A percentile compares a stretch with the other conserved stretches of the same genome.
phyloP scores from a whole-genome alignment of 2,888 invertebrate genomes.

The Aspidiotus destructor region DNA sequence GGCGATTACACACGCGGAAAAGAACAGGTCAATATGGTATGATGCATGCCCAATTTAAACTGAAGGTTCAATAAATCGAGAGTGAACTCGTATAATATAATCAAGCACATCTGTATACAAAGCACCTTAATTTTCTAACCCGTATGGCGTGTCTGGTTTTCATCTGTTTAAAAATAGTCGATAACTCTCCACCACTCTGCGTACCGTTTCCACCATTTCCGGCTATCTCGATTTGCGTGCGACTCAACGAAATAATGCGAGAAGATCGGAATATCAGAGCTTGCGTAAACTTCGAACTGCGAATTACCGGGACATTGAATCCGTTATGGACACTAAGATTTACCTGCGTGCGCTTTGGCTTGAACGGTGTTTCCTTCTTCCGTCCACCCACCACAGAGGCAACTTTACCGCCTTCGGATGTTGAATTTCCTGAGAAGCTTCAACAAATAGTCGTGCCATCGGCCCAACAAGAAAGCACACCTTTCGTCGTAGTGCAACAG shows the following conservation, averaged over 20 bases:
- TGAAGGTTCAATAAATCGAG: background rate
- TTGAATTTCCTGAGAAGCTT: too few relatives aligned
- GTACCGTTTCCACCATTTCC: constrained; percentile 24
- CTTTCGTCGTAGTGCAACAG: too few relatives aligned
- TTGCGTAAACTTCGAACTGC: constrained; percentile 27
- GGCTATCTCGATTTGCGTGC: constrained; percentile 21
- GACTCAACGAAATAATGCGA: constrained; percentile 13
- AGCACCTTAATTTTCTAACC: too few relatives aligned
- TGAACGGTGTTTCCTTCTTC: constrained; percentile 14
- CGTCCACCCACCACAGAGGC: constrained; percentile 1
- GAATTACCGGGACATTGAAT: constrained; percentile 17
- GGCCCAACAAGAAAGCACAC: too few relatives aligned
- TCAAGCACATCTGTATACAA: too few relatives aligned
- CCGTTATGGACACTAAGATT: constrained; percentile 27
- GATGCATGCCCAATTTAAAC: background rate
- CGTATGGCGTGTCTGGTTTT: too few relatives aligned
- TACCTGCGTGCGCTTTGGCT: constrained; percentile 22
- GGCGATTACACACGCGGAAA: too few relatives aligned
- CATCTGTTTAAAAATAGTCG: constrained; percentile 7
- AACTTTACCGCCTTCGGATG: background rate
- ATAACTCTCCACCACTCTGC: constrained; percentile 25
- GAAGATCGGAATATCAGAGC: constrained; percentile 24
- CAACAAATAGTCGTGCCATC: too few relatives aligned
- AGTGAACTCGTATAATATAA: too few relatives aligned
- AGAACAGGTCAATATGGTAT: background rate